Evolutionary conservation across 2,888 invertebrate species (phyloP), one percentile per base, ranked within the genome.

Genomic region (Cabera pusaria): DNA sequence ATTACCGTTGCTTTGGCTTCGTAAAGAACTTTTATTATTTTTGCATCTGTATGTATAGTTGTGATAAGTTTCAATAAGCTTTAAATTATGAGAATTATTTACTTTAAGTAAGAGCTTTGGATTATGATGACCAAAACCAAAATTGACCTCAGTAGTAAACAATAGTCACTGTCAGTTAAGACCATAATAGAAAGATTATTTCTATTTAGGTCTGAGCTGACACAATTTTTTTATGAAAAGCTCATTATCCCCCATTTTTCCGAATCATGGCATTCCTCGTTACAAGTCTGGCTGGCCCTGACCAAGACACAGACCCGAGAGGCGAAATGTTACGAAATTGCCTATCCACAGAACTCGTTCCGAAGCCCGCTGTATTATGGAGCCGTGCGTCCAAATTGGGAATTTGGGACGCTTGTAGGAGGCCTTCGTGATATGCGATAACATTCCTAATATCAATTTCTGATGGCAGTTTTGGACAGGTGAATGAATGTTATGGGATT

Each of bases 221-320:
- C n/a, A n/a, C n/a, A n/a, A n/a, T n/a, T n/a, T n/a, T n/a, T n/a
- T n/a, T n/a, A n/a, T n/a, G n/a, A n/a, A n/a, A 23, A 17, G 21
- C 14, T 24, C 5, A 14, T 4, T n/a, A 20, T 40, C 39, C 42
- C 0, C 3, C 28, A 35, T 24, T 25, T 33, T 20, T 33, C 21
- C 18, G 22, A 43, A 34, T 28, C 24, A 10, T 48, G 48, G 52
- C 6, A 10, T n/a, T 35, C 25, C 39, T 37, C 43, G 21, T 29
- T 31, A 46, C 49, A 35, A 44, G 52, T 54, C 50, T 41, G 52
- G 55, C 65, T 67, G 84, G 83, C 87, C 87, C 85, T 87, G 87
- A 87, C 87, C 87, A 84, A 85, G 87, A 86, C 87, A 80, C 70
- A 73, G 72, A 73, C 72, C 68, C 69, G 64, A 65, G 74, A 76